These are phyloP conservation scores for Gandaritis pyraliata DNA, from an alignment of 2,888 invertebrate species.

Conservation along the genomic window DNA sequence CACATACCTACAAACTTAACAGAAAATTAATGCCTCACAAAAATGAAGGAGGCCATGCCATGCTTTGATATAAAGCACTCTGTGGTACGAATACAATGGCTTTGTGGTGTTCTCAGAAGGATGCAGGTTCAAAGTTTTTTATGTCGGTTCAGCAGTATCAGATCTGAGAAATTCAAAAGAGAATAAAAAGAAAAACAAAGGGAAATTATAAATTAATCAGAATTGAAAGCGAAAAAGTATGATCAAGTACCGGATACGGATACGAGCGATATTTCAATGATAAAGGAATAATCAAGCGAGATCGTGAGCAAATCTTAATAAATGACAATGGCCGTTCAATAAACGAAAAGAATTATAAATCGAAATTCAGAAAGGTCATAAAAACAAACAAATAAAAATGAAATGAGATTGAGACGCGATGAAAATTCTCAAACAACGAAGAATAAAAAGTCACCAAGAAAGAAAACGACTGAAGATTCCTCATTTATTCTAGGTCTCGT, in stretches of 20 bases:
- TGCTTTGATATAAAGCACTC: conserved; percentile 7
- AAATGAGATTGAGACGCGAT: conserved; percentile 41
- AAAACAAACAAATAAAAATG: conserved; percentile 26
- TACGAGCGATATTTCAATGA: conserved; percentile 22
- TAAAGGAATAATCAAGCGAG: conserved; percentile 20
- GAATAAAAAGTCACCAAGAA: conserved; percentile 37
- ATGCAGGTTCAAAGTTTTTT: conserved; percentile 17
- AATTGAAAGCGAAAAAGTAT: conserved; percentile 16
- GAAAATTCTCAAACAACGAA: conserved; percentile 42
- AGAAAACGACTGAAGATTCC: conserved; percentile 40
- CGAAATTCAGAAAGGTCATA: conserved; percentile 19
- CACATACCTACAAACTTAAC: neutral
- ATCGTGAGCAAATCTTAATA: conserved; percentile 22
- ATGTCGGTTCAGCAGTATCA: conserved; percentile 16
- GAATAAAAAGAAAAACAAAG: conserved; percentile 6
- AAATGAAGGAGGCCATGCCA: neutral
- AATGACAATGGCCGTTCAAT: conserved; percentile 16
- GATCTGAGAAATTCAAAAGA: conserved; percentile 8
- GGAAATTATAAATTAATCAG: conserved; percentile 24
- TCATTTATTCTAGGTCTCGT: conserved; percentile 50
- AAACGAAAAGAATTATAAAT: conserved; percentile 15
- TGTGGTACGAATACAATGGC: conserved; percentile 16
- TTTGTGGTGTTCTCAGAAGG: conserved; percentile 26
- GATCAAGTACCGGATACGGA: conserved; percentile 8
- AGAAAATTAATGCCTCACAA: neutral